A percentile compares a stretch with the other conserved stretches of the same genome.
Evolutionary conservation across 2,113 vertebrate species (phyloP).

Genomic region (Labeo catla): DNA sequence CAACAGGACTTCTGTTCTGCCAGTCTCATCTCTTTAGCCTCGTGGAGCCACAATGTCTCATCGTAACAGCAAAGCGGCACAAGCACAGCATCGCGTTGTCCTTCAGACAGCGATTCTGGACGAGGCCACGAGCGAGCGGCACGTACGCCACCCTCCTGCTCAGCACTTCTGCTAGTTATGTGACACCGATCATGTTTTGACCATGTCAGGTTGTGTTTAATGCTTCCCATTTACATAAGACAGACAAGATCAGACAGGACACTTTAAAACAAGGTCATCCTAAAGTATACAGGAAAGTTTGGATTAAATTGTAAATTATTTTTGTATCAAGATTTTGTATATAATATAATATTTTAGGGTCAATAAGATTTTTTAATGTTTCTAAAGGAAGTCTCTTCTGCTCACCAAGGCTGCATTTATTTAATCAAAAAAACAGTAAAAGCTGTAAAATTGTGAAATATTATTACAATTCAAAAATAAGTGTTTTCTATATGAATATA

Average conservation of each 20-base stretch:
- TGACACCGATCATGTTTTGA: slow-evolving; percentile 30
- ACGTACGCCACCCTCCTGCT: neutral
- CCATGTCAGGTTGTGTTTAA: slow-evolving; percentile 42
- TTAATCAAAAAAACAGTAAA: neutral
- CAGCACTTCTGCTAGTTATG: slow-evolving; percentile 15
- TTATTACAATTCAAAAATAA: too few species aligned
- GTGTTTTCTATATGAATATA: too few species aligned
- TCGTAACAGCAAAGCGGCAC: neutral
- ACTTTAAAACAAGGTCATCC: neutral
- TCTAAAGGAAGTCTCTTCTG: neutral
- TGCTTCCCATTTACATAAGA: slow-evolving; percentile 5
- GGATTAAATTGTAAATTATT: neutral
- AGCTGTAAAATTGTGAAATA: neutral
- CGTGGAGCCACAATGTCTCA: slow-evolving; percentile 2
- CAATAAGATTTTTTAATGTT: neutral
- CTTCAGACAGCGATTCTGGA: neutral
- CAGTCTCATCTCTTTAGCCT: neutral
- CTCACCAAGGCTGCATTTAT: neutral
- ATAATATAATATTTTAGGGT: neutral
- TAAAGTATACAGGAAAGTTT: neutral
- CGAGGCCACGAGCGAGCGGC: neutral
- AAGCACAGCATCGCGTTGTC: neutral
- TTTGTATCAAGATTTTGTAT: neutral
- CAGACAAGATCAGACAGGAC: neutral
- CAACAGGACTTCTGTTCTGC: neutral